Conservation (phyloP, 1,140 invertebrate species). For the Lepidostoma basale region DNA sequence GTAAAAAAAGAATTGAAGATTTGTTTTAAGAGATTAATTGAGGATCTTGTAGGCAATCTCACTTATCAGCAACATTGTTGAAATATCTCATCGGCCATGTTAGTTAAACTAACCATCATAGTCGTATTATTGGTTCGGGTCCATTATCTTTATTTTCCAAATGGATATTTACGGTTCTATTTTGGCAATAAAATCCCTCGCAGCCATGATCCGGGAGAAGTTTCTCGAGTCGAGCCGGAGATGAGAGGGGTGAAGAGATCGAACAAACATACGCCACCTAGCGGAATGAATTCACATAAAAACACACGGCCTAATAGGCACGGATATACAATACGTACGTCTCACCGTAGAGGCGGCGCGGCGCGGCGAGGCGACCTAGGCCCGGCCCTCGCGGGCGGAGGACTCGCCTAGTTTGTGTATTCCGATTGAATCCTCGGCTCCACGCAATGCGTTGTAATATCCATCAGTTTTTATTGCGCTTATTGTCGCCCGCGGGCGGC, state of each 20-base stretch:
- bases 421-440: neutral
- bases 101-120: too few species aligned
- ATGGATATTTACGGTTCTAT: constrained; percentile 14
- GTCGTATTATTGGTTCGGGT: neutral
- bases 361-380: too few species aligned
- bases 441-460: constrained; percentile 41
- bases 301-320: neutral
- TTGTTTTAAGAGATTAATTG: too few species aligned
- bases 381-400: neutral
- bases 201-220: constrained; percentile 2
- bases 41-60: too few species aligned
- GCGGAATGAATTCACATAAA: neutral
- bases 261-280: neutral
- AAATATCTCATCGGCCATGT: too few species aligned
- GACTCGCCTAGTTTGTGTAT: constrained; percentile 16
- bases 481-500: constrained; percentile 17
- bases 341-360: too few species aligned
- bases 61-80: too few species aligned
- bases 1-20: too few species aligned
- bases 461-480: constrained; percentile 43
- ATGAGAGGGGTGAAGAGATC: neutral
- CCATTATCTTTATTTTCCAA: constrained; percentile 1
- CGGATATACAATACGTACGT: neutral
- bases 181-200: constrained; percentile 2
- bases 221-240: neutral